These are phyloP conservation scores for Nothura maculosa DNA, from an alignment of 2,797 vertebrate species.

Conservation along the genomic window DNA sequence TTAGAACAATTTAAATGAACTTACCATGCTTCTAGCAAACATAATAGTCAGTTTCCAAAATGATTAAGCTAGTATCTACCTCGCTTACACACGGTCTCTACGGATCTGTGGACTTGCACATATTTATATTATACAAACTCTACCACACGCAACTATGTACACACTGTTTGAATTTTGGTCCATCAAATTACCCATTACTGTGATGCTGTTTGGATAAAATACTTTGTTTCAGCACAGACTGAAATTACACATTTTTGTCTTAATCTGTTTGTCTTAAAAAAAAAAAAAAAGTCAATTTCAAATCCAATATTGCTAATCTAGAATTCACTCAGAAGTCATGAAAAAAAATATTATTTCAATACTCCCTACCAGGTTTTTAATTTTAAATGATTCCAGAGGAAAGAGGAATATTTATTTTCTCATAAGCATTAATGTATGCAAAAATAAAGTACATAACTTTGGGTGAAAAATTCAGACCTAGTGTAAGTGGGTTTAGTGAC, in stretches of 20 bases:
- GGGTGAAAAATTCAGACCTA: neutral
- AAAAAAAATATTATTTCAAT: neutral
- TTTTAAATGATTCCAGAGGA: neutral
- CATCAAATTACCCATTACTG: neutral
- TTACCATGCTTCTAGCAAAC: neutral
- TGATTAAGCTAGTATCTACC: neutral
- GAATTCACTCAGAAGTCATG: neutral
- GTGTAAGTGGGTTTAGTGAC: neutral
- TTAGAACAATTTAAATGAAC: neutral
- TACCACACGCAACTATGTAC: neutral
- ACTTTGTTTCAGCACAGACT: neutral
- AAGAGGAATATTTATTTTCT: neutral
- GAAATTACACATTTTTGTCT: neutral
- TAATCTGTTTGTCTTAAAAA: neutral
- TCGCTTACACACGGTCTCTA: neutral
- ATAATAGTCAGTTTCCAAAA: neutral
- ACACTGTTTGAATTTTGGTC: neutral
- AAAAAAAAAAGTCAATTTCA: neutral
- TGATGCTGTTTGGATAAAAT: neutral
- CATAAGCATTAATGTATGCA: neutral
- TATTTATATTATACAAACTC: neutral
- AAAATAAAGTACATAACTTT: neutral
- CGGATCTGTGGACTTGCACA: neutral
- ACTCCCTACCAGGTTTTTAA: neutral
- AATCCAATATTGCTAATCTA: neutral